Conservation (phyloP, 1,140 invertebrate genomes). For the Onthophagus taurus region DNA sequence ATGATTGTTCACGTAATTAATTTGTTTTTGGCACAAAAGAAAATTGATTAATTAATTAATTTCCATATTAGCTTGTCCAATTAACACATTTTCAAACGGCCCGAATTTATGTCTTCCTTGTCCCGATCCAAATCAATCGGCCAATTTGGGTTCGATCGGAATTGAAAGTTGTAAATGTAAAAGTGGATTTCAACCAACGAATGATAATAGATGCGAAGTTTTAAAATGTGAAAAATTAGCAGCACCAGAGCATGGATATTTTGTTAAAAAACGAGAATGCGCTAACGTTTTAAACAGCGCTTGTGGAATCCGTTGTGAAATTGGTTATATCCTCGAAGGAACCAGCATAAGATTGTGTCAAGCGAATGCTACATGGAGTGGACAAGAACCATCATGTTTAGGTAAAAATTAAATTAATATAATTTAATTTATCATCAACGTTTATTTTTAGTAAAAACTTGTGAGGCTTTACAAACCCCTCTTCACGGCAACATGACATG, state of each 20-base stretch:
- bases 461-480: slow-evolving; percentile 44
- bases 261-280: slow-evolving; percentile 52
- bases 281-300: slow-evolving; percentile 58
- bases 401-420: slow-evolving; percentile 35
- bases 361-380: slow-evolving; percentile 57
- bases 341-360: slow-evolving; percentile 57
- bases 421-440: neutral
- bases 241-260: slow-evolving; percentile 55
- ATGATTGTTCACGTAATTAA: slow-evolving; percentile 50
- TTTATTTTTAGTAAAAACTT: slow-evolving; percentile 50
- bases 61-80: slow-evolving; percentile 27
- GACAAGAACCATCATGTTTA: slow-evolving; percentile 48
- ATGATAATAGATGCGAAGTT: slow-evolving; percentile 33
- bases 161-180: slow-evolving; percentile 50
- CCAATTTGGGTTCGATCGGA: slow-evolving; percentile 42
- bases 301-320: slow-evolving; percentile 57
- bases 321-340: slow-evolving; percentile 54
- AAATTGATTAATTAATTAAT: neutral
- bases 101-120: slow-evolving; percentile 47
- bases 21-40: neutral
- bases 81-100: slow-evolving; percentile 39
- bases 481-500: slow-evolving; percentile 52
- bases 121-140: slow-evolving; percentile 55
- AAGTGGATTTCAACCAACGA: slow-evolving; percentile 28
- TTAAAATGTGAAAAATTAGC: slow-evolving; percentile 50